Percentiles rank a stretch among this genome's conserved stretches.
phyloP scores from a whole-genome alignment of 2,113 vertebrate genomes.

The Platysteira castanea region DNA sequence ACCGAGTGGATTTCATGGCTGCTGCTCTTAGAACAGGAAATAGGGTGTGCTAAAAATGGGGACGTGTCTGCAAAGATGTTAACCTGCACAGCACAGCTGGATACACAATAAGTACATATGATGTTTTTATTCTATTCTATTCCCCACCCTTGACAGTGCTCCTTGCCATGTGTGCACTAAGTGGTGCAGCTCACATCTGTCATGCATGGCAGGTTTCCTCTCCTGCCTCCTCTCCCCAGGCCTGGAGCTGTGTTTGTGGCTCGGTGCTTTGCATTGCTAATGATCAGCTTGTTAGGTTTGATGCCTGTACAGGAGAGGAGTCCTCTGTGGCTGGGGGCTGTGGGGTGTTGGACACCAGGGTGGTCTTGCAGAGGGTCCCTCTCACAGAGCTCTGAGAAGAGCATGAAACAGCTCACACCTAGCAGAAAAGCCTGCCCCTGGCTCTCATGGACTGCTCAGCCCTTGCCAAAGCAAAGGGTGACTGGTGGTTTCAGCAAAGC shows the following conservation, averaged over 20 bases:
- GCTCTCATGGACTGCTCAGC: neutral
- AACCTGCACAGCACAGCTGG: neutral
- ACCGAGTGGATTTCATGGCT: neutral
- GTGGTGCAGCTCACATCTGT: neutral
- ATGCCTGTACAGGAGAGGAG: neutral
- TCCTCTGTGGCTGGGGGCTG: neutral
- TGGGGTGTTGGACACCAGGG: neutral
- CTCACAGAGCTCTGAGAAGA: neutral
- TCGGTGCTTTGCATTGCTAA: neutral
- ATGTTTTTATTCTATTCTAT: neutral
- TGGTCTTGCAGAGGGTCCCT: neutral
- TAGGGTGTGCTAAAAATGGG: neutral
- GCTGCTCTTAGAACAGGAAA: neutral
- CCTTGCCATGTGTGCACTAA: neutral
- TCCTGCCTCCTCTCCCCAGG: neutral
- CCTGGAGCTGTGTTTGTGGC: neutral
- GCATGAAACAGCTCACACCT: neutral
- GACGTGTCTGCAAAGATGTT: neutral
- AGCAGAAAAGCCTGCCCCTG: neutral
- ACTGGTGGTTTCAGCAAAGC: neutral
- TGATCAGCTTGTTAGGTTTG: neutral
- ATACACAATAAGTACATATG: neutral
- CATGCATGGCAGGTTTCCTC: neutral
- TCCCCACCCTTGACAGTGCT: neutral
- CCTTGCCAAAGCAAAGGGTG: neutral